Evolutionary conservation across 2,888 invertebrate genomes (phyloP).

Genomic region (Polymixis flavicincta): DNA sequence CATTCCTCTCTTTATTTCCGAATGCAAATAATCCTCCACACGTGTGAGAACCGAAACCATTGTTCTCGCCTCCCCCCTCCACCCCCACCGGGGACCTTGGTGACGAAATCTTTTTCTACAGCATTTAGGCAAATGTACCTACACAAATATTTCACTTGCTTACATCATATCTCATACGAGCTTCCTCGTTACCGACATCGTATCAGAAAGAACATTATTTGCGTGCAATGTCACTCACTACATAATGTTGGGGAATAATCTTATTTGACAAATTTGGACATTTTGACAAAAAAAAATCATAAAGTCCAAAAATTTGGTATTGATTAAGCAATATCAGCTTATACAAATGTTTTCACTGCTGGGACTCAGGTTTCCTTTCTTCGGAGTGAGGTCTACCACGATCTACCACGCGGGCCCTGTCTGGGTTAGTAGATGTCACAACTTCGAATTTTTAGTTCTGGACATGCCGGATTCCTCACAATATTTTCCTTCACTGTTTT

Average conservation of each 20-base stretch:
- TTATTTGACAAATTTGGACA: conserved; percentile 31
- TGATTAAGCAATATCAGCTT: too few relatives aligned
- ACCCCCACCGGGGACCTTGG: conserved; percentile 88
- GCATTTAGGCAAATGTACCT: conserved; percentile 87
- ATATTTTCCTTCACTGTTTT: too few relatives aligned
- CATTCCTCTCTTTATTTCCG: conserved; percentile 91
- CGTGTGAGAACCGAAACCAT: conserved; percentile 91
- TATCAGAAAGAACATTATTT: conserved; percentile 65
- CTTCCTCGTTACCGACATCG: conserved; percentile 66
- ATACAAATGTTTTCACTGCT: too few relatives aligned
- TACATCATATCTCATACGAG: conserved; percentile 70
- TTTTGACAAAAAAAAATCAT: neutral
- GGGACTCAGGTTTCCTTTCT: too few relatives aligned
- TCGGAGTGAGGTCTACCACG: too few relatives aligned
- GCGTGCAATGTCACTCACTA: conserved; percentile 48
- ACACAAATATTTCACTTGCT: conserved; percentile 78
- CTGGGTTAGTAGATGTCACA: too few relatives aligned
- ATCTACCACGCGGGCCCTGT: too few relatives aligned
- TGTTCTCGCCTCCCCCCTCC: conserved; percentile 88
- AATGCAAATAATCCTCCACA: conserved; percentile 92
- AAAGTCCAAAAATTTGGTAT: neutral
- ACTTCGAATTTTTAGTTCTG: too few relatives aligned
- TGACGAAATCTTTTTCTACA: conserved; percentile 90
- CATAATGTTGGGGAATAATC: conserved; percentile 22
- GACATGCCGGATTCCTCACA: too few relatives aligned